Evolutionary conservation across 2,888 invertebrate species (phyloP), one percentile per base, ranked within the genome.

Genomic region (Sicus ferrugineus): DNA sequence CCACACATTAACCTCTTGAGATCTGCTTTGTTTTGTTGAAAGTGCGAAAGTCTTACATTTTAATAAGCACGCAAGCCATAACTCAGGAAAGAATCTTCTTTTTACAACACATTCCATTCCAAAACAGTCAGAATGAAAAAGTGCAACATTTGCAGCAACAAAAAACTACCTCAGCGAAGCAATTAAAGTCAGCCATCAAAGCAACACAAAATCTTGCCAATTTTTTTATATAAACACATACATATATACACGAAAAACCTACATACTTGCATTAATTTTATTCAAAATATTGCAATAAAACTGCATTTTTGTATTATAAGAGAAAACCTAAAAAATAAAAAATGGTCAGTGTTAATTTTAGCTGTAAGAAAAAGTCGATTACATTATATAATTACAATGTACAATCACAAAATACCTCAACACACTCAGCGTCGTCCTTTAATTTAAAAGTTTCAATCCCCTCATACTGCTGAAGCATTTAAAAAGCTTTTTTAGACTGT

Each of bases 91-190:
- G 14, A 62, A 19, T n/a, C n/a, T 5, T 21, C 16, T 38, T 34
- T 38, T 56, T 59, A 59, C 26, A 64, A n/a, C 28, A 65, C 65
- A 65, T 65, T 65, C 65, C 65, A 65, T 50, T 61, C 21, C n/a
- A 30, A 61, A 19, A 26, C 28, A 58, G 48, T 9, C 16, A 56
- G 34, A 30, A 30, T n/a, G 0, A 28, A 56, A 3, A 56, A 56
- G 16, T 2, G 46, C 19, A 66, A 14, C 52, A 63, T 11, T 3
- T 50, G n/a, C 26, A 54, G 21, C 21, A 64, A 64, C 52, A 38
- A 54, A 76, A 65, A 79, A 78, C 78, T 78, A 78, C 79, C 78
- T 79, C 78, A 79, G 19, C 68, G 71, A 75, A 70, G 66, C 74
- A 75, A 62, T 62, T 52, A 34, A 68, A 68, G 62, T 52, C 68